phyloP scores from a whole-genome alignment of 1,140 invertebrate species.

The Diorhabda carinulata region DNA sequence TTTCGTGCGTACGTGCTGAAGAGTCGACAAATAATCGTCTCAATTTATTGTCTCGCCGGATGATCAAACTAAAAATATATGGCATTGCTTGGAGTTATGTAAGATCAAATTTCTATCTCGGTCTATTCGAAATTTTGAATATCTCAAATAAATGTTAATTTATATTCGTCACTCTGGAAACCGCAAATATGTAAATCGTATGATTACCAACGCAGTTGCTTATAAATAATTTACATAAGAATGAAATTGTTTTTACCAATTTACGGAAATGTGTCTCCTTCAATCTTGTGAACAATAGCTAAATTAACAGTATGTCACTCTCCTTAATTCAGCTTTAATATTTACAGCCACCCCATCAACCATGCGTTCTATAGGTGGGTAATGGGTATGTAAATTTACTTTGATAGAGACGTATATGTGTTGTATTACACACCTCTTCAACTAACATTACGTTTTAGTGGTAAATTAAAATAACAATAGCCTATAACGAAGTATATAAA shows the following conservation, averaged over 20 bases:
- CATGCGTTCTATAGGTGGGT: constrained; percentile 8
- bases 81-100: no score
- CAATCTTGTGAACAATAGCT: constrained; percentile 4
- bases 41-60: no score
- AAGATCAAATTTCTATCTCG: no score
- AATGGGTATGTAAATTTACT: constrained; percentile 8
- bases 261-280: constrained; percentile 2
- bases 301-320: constrained; percentile 7
- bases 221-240: neutral
- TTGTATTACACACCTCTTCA: constrained; percentile 3
- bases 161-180: no score
- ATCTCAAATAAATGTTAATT: no score
- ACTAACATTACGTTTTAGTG: neutral
- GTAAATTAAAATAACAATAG: constrained; percentile 17
- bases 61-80: no score
- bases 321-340: constrained; percentile 7
- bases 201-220: no score
- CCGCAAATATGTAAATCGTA: no score
- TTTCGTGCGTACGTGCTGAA: no score
- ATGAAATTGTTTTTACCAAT: neutral
- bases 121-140: no score
- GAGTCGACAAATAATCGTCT: no score
- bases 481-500: constrained; percentile 8
- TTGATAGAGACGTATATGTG: constrained; percentile 6
- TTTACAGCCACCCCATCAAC: neutral